phyloP scores from a whole-genome alignment of 2,888 invertebrate species.

The Lordiphosa andalusiaca region DNA sequence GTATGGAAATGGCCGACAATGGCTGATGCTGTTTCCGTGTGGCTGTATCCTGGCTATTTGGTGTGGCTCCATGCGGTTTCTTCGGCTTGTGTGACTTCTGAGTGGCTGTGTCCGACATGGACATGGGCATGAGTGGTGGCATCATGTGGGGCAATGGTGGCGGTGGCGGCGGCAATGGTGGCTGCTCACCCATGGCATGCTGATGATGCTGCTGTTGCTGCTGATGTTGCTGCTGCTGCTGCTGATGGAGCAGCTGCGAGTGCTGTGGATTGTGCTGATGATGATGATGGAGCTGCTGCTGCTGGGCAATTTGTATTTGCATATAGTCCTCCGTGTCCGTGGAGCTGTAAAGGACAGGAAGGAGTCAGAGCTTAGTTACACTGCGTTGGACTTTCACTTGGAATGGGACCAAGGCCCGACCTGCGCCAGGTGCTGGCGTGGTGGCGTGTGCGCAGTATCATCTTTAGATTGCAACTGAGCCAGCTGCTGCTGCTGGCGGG shows the following conservation, averaged over 20 bases:
- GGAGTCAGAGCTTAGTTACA: background rate
- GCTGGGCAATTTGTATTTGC: conserved; percentile 83
- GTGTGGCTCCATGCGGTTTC: conserved; percentile 51
- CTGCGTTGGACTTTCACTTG: conserved; percentile 26
- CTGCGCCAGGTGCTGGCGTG: conserved; percentile 64
- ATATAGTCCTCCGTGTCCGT: conserved; percentile 81
- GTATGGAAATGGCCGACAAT: conserved; percentile 92
- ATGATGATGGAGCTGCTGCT: conserved; percentile 55
- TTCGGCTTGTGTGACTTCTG: conserved; percentile 57
- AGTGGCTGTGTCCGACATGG: conserved; percentile 79
- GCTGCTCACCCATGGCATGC: conserved; percentile 65
- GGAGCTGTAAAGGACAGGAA: conserved; percentile 63
- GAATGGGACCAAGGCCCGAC: conserved; percentile 34
- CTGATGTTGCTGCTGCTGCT: conserved; percentile 24
- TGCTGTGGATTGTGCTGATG: conserved; percentile 32
- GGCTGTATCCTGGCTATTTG: conserved; percentile 79
- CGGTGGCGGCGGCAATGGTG: conserved; percentile 79
- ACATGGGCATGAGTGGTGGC: conserved; percentile 71
- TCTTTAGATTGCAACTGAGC: conserved; percentile 74
- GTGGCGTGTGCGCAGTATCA: conserved; percentile 76
- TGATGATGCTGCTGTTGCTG: conserved; percentile 39
- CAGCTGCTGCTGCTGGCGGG: conserved; percentile 5
- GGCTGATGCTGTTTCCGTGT: conserved; percentile 86
- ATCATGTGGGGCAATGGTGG: conserved; percentile 82
- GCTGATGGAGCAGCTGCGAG: conserved; percentile 26